Evolutionary conservation across 1,140 invertebrate genomes (phyloP), one percentile per base, ranked within the genome.

Genomic region (Macrotrachela quadricornifera): DNA sequence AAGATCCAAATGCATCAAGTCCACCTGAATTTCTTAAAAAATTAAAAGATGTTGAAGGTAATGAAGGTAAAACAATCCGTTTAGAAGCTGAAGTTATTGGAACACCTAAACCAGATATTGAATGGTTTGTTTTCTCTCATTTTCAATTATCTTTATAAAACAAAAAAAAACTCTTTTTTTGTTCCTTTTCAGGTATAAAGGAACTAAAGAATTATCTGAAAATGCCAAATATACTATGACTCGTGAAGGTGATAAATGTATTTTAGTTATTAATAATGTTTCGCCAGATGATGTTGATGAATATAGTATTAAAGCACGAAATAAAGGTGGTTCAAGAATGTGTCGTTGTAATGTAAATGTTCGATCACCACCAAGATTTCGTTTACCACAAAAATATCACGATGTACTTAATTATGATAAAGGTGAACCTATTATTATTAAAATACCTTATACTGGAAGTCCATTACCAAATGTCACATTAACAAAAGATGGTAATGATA

Each of bases 241-340:
- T 60, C 78, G 80, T 50, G 90, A 96, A 63, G 87, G 85, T 51
- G 64, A 73, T 52, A 80, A 76, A 43, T 81, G 86, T 61, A 82
- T 80, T 58, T 75, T 97, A 6, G 79, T 83, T 4, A 82, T 99
- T 0, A 79, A 81, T 59, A 84, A 94, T 61, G 81, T 95, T 0
- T 94, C 81, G 68, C 85, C 87, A 3, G 92, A 96, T 70, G 94
- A 99, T 73, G 86, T 88, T 16, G 92, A 97, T 70, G 91, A 97
- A 67, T 99, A 99, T 67, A 78, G 84, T 16, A 90, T 86, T 61
- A 76, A 87, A 48, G 92, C 90, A 11, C 79, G 80, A 39, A 99
- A 97, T 71, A 80, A 80, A 59, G 88, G 80, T 38, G 92, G 92
- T 15, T 79, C 82, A 11, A 86, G 90, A 67, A 85, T 83, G 30